A percentile compares a stretch with the other conserved stretches of the same genome.
Conservation (phyloP, 2,888 invertebrate genomes). For the Mythimna albipuncta region DNA sequence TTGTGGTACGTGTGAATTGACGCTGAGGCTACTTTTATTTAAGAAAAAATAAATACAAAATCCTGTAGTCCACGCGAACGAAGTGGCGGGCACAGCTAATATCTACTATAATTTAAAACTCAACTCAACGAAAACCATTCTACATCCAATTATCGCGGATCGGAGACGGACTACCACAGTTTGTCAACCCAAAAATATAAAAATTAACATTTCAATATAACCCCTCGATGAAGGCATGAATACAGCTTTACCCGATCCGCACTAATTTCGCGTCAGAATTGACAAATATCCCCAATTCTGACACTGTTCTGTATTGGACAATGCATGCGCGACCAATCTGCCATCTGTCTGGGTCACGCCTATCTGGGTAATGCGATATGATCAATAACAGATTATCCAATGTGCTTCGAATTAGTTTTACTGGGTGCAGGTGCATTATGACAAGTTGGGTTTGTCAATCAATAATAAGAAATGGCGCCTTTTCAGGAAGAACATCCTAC, state of each 20-base stretch:
- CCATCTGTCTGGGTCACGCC: slow-evolving; percentile 83
- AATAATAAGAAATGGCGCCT: not conserved
- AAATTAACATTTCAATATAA: slow-evolving; percentile 62
- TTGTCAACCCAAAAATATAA: slow-evolving; percentile 24
- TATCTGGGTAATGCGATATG: slow-evolving; percentile 73
- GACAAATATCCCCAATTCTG: slow-evolving; percentile 80
- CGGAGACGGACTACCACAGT: slow-evolving; percentile 6
- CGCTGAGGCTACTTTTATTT: no score
- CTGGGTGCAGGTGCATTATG: slow-evolving; percentile 77
- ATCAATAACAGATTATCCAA: slow-evolving; percentile 78
- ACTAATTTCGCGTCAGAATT: slow-evolving; percentile 79
- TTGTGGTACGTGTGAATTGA: no score
- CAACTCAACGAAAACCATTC: not conserved
- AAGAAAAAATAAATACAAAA: no score
- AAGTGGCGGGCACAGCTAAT: no score
- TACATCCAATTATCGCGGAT: not conserved
- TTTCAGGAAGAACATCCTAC: no score
- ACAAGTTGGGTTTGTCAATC: slow-evolving; percentile 13
- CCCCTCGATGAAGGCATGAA: slow-evolving; percentile 49
- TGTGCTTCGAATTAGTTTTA: slow-evolving; percentile 70
- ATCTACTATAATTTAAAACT: not conserved
- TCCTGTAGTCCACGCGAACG: no score
- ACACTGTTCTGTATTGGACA: slow-evolving; percentile 65
- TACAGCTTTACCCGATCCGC: slow-evolving; percentile 76
- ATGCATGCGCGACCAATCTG: slow-evolving; percentile 70